phyloP scores from a whole-genome alignment of 2,888 invertebrate species.

The Rotaria socialis region DNA sequence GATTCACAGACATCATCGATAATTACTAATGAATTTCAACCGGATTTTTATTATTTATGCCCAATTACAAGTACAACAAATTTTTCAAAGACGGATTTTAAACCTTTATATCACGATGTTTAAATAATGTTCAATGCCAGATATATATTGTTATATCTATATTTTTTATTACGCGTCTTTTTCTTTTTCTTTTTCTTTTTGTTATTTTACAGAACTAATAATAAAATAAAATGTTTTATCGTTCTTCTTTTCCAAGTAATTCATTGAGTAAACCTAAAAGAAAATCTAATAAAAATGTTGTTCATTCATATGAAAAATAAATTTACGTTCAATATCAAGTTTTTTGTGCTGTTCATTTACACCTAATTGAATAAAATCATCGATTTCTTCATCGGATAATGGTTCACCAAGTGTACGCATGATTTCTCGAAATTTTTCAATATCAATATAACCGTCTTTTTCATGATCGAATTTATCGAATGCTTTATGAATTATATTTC shows the following conservation, averaged over 20 bases:
- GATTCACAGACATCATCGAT: not conserved
- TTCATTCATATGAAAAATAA: not conserved
- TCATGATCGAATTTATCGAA: not conserved
- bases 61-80: constrained; percentile 13
- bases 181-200: not conserved
- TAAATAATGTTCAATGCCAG: not conserved
- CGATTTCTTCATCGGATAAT: not conserved
- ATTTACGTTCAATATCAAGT: not conserved
- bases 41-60: constrained; percentile 30
- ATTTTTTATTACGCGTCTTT: not conserved
- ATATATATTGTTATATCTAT: constrained; percentile 32
- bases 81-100: not conserved
- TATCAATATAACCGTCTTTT: not conserved
- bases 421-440: not conserved
- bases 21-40: not conserved
- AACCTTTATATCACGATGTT: not conserved
- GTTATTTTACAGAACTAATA: not conserved
- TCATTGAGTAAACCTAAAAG: not conserved
- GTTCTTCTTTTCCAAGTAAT: not conserved
- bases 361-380: not conserved
- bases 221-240: not conserved
- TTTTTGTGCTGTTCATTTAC: constrained; percentile 5
- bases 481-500: not conserved
- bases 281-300: not conserved
- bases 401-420: constrained; percentile 28